Conservation (phyloP, 2,113 vertebrate species). For the Chionis minor region DNA sequence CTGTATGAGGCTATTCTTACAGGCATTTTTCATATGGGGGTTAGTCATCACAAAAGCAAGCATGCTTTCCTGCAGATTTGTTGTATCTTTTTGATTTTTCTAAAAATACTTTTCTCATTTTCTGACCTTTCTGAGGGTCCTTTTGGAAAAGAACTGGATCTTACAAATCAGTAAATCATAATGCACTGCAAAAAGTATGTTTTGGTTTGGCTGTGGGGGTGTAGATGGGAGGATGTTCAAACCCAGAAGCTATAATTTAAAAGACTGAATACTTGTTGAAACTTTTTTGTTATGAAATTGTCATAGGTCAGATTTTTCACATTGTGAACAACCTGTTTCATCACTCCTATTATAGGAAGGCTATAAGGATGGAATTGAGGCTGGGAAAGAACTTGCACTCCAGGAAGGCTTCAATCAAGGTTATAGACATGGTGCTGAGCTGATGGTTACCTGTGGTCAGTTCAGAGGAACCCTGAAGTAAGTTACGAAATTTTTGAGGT, state of each 20-base stretch:
- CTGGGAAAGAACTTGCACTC: conserved; percentile 85
- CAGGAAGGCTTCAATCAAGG: conserved; percentile 88
- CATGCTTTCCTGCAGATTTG: background rate
- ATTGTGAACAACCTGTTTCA: background rate
- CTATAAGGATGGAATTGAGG: conserved; percentile 87
- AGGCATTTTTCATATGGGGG: background rate
- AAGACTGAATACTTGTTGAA: background rate
- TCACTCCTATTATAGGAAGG: conserved; percentile 82
- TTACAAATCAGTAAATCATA: background rate
- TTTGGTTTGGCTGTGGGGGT: background rate
- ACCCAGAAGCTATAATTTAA: background rate
- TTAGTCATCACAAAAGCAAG: background rate
- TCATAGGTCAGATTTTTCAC: background rate
- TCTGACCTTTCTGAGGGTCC: background rate
- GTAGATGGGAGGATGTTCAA: background rate
- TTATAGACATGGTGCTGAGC: conserved; percentile 80
- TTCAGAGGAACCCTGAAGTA: conserved; percentile 90
- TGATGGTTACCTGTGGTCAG: conserved; percentile 79
- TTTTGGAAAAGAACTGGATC: background rate
- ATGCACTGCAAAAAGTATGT: background rate
- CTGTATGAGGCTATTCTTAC: background rate
- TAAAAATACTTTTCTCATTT: background rate
- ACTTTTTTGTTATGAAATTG: background rate
- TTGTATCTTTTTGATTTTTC: background rate
- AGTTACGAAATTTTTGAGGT: background rate